Evolutionary conservation across 2,113 vertebrate species (phyloP).

Genomic region (Nesogale talazaci): DNA sequence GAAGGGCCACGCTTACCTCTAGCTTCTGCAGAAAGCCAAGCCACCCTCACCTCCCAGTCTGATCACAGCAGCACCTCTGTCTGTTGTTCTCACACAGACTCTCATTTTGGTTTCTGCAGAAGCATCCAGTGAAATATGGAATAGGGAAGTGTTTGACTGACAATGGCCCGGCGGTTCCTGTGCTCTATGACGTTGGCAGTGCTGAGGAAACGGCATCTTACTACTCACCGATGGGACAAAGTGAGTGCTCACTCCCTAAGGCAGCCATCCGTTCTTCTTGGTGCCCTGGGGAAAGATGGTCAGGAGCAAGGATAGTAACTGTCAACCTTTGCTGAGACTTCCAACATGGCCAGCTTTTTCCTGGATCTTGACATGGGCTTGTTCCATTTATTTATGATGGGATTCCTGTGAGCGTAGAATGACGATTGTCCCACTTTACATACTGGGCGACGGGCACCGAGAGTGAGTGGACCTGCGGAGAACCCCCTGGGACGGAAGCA

Average conservation of each 20-base stretch:
- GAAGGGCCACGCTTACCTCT: neutral
- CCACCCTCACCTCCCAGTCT: neutral
- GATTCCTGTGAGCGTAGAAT: no score
- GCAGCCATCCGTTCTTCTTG: no score
- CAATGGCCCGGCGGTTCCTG: conserved; percentile 66
- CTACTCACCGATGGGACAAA: conserved; percentile 27
- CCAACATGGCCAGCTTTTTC: neutral
- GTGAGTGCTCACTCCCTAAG: neutral
- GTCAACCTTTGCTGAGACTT: no score
- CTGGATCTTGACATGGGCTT: neutral
- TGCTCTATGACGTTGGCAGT: conserved; percentile 71
- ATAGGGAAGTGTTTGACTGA: conserved; percentile 7
- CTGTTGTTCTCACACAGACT: neutral
- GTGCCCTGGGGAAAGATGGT: neutral
- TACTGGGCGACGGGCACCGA: no score
- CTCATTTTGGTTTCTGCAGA: neutral
- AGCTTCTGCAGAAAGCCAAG: neutral
- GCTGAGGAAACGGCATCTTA: neutral
- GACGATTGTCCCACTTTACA: no score
- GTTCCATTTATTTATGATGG: neutral
- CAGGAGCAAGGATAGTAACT: neutral
- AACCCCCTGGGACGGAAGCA: no score
- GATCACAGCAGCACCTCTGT: neutral
- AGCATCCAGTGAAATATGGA: conserved; percentile 49
- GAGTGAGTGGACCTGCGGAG: no score